phyloP scores from a whole-genome alignment of 2,888 invertebrate genomes.

The Calliopum simillimum region DNA sequence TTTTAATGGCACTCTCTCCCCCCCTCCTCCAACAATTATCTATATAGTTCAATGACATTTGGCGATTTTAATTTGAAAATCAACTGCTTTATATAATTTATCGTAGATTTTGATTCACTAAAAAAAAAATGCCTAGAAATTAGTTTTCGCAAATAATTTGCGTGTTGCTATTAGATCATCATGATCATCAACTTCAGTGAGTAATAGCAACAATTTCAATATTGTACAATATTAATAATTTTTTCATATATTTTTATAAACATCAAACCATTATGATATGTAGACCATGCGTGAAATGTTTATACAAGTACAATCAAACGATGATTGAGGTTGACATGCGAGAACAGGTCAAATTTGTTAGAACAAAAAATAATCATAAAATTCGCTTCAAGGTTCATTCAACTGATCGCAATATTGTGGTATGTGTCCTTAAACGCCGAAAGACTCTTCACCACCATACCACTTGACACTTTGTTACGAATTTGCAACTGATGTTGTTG shows the following conservation, averaged over 20 bases:
- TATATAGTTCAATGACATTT: too few species aligned
- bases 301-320: neutral
- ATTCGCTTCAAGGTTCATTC: neutral
- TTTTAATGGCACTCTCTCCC: too few species aligned
- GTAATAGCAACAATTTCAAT: neutral
- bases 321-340: conserved; percentile 1
- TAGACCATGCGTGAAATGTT: conserved; percentile 20
- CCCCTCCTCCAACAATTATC: too few species aligned
- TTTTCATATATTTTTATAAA: neutral
- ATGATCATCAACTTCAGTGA: neutral
- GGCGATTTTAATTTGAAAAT: too few species aligned
- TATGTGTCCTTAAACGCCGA: too few species aligned
- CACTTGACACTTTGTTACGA: neutral
- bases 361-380: too few species aligned
- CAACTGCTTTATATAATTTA: too few species aligned
- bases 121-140: neutral
- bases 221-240: neutral
- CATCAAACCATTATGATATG: conserved; percentile 22
- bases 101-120: too few species aligned
- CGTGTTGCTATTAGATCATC: conserved; percentile 36
- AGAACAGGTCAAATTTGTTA: neutral
- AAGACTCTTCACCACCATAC: neutral
- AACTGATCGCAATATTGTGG: neutral
- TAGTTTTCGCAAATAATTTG: conserved; percentile 15
- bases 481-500: too few species aligned